Base-by-base conservation (phyloP, 2,888 invertebrate species). In the Augiades crinisus region DNA sequence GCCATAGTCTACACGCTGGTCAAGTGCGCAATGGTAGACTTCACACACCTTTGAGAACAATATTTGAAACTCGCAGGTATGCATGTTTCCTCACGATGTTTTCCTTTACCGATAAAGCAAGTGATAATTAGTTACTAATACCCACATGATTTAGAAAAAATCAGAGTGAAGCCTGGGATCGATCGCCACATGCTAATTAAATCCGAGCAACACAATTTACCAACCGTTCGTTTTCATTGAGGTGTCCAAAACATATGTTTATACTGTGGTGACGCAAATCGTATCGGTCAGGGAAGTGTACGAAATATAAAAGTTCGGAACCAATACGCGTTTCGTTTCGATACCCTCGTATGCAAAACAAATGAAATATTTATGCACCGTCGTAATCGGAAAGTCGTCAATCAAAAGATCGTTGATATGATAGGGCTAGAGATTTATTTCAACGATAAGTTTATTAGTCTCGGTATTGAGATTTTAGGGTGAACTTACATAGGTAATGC, bases 301-400 rank as follows among this genome's bases (percentile, higher is more conserved):
- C 57, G 46, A 12, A 31, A 53, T 50, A 38, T 55, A 53, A 62
- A 67, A 60, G 67, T 64, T 60, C 67, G 64, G 56, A 56, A 64
- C 67, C 69, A 68, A 70, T 72, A 74, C 68, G 59, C 71, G 68
- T 70, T 66, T 58, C 31, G 22, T 38, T 22, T 30, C 59, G 58
- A 63, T 63, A 65, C 70, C 65, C 66, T 69, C 68, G 70, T 74
- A 79, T 76, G 75, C 72, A 71, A 77, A 82, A 73, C 72, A 75
- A 81, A 83, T 76, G 70, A 68, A 64, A 71, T 78, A 80, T 82
- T 82, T 80, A 84, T 82, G 68, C 75, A 73, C 62, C 64, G 67
- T 53, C 57, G 68, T 77, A 78, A 80, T 77, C 72, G 70, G 68
- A 73, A 76, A 72, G 77, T 78, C 72, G 75, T 79, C 76, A 75